phyloP scores from a whole-genome alignment of 2,797 vertebrate genomes.

The Anguilla marmorata region DNA sequence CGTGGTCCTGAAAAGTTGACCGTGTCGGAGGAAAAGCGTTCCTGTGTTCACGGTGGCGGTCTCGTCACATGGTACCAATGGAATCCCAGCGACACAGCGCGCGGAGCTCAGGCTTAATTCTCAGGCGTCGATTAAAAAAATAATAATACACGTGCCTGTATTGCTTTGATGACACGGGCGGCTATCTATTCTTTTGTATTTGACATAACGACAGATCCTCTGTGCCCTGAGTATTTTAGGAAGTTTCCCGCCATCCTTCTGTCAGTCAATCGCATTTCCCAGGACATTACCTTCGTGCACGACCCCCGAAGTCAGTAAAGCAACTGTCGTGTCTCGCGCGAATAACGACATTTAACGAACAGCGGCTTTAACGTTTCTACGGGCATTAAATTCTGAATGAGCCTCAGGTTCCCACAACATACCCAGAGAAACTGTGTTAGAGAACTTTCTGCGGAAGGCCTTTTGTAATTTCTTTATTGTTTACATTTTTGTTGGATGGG shows the following conservation, averaged over 20 bases:
- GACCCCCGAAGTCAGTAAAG: not conserved
- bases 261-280: not conserved
- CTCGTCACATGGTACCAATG: not conserved
- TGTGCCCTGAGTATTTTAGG: not conserved
- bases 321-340: not conserved
- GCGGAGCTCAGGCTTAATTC: not conserved
- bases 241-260: not conserved
- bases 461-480: not conserved
- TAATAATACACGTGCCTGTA: not conserved
- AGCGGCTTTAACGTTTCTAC: not conserved
- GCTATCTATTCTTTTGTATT: not conserved
- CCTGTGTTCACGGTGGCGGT: not conserved
- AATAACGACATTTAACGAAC: not conserved
- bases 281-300: not conserved
- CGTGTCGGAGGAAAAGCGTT: not conserved
- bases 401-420: not conserved
- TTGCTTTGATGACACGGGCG: not conserved
- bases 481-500: not conserved
- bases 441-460: not conserved
- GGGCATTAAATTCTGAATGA: not conserved
- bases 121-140: not conserved
- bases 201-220: not conserved
- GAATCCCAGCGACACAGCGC: not conserved
- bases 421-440: not conserved
- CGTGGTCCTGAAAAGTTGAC: constrained; percentile 1